A percentile compares a stretch with the other conserved stretches of the same genome.
These are phyloP conservation scores for Tapera naevia DNA, from an alignment of 2,797 vertebrate species.

Conservation along the genomic window DNA sequence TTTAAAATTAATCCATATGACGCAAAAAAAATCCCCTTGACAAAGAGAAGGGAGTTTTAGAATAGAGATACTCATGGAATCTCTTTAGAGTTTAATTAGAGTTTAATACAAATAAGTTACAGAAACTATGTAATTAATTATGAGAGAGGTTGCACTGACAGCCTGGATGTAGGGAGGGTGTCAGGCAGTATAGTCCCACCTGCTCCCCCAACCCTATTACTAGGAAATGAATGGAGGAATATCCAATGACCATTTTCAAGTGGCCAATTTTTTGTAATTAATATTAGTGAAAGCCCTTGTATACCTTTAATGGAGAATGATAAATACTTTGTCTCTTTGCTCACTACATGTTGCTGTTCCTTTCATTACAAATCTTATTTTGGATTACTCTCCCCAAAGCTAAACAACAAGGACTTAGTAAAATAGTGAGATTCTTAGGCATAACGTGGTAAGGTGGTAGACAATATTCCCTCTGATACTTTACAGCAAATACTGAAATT, in stretches of 20 bases:
- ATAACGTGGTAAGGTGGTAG: neutral
- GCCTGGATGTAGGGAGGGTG: neutral
- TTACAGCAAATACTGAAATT: neutral
- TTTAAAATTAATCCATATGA: neutral
- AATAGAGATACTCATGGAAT: neutral
- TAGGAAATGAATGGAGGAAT: neutral
- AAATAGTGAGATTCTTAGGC: neutral
- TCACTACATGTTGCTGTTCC: neutral
- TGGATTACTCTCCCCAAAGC: neutral
- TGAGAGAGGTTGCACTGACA: neutral
- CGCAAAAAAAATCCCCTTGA: neutral
- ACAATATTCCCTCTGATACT: neutral
- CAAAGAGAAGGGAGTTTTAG: neutral
- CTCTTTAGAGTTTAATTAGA: no score
- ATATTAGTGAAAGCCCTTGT: neutral
- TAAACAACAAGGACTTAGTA: neutral
- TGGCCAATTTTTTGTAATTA: neutral
- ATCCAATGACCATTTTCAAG: neutral
- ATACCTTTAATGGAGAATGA: neutral
- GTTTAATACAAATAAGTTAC: neutral
- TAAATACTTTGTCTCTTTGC: neutral
- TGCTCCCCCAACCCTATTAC: neutral
- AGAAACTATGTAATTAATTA: neutral
- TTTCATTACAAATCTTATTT: neutral
- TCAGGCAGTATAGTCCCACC: neutral